Evolutionary conservation across 2,797 vertebrate genomes (phyloP), one percentile per base, ranked within the genome.

Genomic region (Brachymystax lenok): DNA sequence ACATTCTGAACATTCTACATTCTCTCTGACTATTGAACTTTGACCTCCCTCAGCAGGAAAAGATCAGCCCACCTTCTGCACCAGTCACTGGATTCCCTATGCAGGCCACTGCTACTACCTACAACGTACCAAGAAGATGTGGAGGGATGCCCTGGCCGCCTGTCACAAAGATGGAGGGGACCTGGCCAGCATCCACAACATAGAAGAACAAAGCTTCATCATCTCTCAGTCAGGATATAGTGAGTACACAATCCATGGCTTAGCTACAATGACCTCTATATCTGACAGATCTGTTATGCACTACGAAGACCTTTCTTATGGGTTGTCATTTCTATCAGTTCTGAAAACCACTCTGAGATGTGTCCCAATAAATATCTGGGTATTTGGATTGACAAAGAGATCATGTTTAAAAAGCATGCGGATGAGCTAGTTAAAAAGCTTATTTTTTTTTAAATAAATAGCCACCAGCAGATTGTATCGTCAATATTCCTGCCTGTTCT

Each of bases 201-300:
- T 98, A 0, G 97, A 98, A 81, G 98, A 99, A 79, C 96, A 97
- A 82, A 97, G 96, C 86, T 99, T 98, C 77, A 83, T 98, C 70
- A 88, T 97, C 85, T 96, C 97, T 77, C 97, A 97, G 75, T 94
- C 95, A 79, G 97, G 96, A 84, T 98, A 97, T 56, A 79, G 98
- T 99, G 89, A 95, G 96, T 92, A 82, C 70, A 33, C 13, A 67
- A 70, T 66, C 21, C 50, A 51, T 79, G 17, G 66, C 2, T 63
- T 21, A 76, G 13, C 16, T 33, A 30, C 66, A 35, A 5, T 30
- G 8, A 3, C 16, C 30, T 30, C 27, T 35, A 30, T 24, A 24
- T 24, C 0, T 24, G 24, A 24, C 24, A 24, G 10, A 46, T 46
- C 10, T 46, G 40, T 46, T 46, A 46, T 46, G 10, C 40, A 46